phyloP scores from a whole-genome alignment of 35 echinoderm and acorn worm species.

The Apostichopus californicus region DNA sequence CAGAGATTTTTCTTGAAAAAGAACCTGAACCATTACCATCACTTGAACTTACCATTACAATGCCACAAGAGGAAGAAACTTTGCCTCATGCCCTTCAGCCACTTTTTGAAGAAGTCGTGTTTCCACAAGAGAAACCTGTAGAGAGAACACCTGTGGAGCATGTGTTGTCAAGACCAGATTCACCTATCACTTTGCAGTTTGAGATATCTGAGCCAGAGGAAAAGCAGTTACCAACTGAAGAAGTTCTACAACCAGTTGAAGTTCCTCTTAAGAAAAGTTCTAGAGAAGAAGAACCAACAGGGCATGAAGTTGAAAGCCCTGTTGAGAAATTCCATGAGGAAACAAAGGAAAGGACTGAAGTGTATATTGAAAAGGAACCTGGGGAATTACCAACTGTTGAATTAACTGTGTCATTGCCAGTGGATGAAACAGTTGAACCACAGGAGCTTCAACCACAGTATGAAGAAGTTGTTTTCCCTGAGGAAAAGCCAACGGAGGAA shows the following conservation, averaged over 20 bases:
- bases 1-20: conserved; percentile 66
- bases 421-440: conserved; percentile 36
- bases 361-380: conserved; percentile 44
- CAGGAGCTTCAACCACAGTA: conserved; percentile 36
- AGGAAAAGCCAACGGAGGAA: conserved; percentile 14
- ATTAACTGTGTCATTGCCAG: conserved; percentile 48
- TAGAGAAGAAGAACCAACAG: conserved; percentile 23
- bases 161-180: conserved; percentile 1
- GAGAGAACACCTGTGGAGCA: conserved; percentile 32
- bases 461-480: conserved; percentile 43
- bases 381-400: conserved; percentile 51
- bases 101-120: conserved; percentile 47
- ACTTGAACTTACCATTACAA: conserved; percentile 30
- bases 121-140: conserved; percentile 55
- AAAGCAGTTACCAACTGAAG: conserved; percentile 25
- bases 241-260: conserved; percentile 4
- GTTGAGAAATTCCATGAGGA: conserved; percentile 12
- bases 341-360: conserved; percentile 19
- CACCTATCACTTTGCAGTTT: conserved; percentile 15
- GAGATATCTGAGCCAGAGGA: conserved; percentile 29
- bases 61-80: conserved; percentile 44
- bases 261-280: conserved; percentile 10
- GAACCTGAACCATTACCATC: conserved; percentile 25
- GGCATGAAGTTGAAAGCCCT: background rate
- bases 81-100: conserved; percentile 30